phyloP scores from a whole-genome alignment of 2,888 invertebrate species.

The Drosophila buzzatii region DNA sequence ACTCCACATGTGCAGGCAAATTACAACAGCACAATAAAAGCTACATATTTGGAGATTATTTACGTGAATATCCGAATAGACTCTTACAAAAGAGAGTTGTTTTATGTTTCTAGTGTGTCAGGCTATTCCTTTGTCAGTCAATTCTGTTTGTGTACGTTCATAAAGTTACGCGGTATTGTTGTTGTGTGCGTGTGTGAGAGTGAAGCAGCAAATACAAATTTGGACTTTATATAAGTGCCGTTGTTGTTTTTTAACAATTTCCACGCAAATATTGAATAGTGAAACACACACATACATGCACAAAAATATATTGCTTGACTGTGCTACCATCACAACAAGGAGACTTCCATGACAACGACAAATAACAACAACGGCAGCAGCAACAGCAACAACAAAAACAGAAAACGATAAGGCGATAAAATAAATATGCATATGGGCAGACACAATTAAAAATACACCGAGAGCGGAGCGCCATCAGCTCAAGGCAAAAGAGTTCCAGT shows the following conservation, averaged over 20 bases:
- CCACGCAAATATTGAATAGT: conserved; percentile 41
- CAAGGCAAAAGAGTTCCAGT: conserved; percentile 46
- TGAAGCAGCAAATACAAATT: conserved; percentile 46
- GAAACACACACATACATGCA: conserved; percentile 10
- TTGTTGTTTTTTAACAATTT: conserved; percentile 59
- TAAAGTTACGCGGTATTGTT: conserved; percentile 47
- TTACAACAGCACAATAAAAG: conserved; percentile 54
- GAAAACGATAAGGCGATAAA: conserved; percentile 37
- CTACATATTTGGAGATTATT: conserved; percentile 50
- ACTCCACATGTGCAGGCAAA: conserved; percentile 61
- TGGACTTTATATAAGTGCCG: conserved; percentile 70
- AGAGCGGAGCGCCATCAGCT: conserved; percentile 54
- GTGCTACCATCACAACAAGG: conserved; percentile 46
- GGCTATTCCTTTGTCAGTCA: conserved; percentile 23
- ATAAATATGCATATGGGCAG: conserved; percentile 64
- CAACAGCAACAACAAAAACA: conserved; percentile 36
- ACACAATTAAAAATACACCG: conserved; percentile 68
- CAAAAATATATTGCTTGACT: conserved; percentile 17
- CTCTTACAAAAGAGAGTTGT: conserved; percentile 5
- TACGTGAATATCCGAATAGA: conserved; percentile 34
- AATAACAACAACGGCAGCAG: conserved; percentile 27
- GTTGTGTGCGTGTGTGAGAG: conserved; percentile 36
- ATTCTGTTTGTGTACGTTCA: conserved; percentile 37
- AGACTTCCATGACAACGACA: conserved; percentile 71
- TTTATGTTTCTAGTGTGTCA: conserved; percentile 22